These are phyloP conservation scores for Theristicus caerulescens DNA, from an alignment of 2,113 vertebrate genomes.

Conservation along the genomic window DNA sequence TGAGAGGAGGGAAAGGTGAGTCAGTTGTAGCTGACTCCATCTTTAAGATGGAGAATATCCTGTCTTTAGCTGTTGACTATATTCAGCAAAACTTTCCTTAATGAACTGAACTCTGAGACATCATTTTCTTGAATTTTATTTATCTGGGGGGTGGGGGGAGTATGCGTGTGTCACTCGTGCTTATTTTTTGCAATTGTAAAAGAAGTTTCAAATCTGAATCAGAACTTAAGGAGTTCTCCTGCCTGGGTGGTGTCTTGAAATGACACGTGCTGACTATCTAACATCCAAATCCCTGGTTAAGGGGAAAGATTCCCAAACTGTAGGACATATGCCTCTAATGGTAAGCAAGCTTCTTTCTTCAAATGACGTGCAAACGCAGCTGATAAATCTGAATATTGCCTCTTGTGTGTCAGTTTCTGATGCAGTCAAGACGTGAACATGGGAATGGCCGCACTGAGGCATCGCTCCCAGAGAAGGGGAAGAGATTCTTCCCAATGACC, in stretches of 20 bases:
- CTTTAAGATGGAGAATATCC: not conserved
- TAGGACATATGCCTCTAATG: rapidly evolving
- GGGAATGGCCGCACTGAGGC: not conserved
- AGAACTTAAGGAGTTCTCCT: not conserved
- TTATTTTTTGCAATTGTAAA: not conserved
- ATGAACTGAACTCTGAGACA: not conserved
- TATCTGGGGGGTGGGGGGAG: not conserved
- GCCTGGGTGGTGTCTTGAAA: not conserved
- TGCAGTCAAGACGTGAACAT: not conserved
- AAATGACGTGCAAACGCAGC: rapidly evolving
- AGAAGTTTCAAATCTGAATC: not conserved
- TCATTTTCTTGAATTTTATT: not conserved
- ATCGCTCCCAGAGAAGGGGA: not conserved
- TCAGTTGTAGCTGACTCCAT: not conserved
- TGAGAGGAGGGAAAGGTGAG: not conserved
- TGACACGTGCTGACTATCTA: rapidly evolving
- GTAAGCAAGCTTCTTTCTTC: not conserved
- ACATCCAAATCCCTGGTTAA: not conserved
- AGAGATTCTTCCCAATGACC: not conserved
- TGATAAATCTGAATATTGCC: not conserved
- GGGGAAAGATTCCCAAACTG: not conserved
- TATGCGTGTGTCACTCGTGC: not conserved
- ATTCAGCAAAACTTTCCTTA: not conserved
- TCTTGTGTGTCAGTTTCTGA: rapidly evolving
- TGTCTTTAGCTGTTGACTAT: not conserved